phyloP scores from a whole-genome alignment of 2,113 vertebrate genomes.

The Macquaria australasica region DNA sequence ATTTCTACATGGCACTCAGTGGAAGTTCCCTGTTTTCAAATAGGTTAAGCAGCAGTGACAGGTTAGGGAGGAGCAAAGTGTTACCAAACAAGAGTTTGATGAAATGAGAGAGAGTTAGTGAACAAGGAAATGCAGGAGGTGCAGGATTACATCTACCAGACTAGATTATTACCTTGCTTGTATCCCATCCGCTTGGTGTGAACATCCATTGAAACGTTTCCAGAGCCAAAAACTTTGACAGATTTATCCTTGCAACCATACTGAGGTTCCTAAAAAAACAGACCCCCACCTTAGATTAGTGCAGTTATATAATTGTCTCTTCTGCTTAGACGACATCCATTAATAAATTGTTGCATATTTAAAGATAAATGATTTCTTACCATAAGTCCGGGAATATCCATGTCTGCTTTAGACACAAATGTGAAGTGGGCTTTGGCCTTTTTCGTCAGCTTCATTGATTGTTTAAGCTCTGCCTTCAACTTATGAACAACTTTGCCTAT shows the following conservation, averaged over 20 bases:
- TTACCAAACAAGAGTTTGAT: neutral
- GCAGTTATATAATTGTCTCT: fast-evolving
- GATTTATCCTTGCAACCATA: slow-evolving; percentile 69
- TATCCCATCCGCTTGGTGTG: slow-evolving; percentile 70
- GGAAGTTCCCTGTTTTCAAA: neutral
- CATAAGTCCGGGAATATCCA: slow-evolving; percentile 64
- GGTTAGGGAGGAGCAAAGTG: neutral
- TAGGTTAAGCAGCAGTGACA: neutral
- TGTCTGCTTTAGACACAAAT: slow-evolving; percentile 73
- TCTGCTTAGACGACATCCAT: neutral
- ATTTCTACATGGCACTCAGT: neutral
- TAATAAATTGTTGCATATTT: neutral
- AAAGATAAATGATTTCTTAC: slow-evolving; percentile 48
- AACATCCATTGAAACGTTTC: slow-evolving; percentile 73
- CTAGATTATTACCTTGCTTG: slow-evolving; percentile 71
- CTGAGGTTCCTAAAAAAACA: slow-evolving; percentile 73
- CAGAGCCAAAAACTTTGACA: slow-evolving; percentile 72
- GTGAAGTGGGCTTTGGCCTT: slow-evolving; percentile 64
- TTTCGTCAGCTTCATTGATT: slow-evolving; percentile 62
- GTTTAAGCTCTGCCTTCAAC: slow-evolving; percentile 73
- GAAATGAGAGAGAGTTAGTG: neutral
- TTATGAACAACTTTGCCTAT: slow-evolving; percentile 71
- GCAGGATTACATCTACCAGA: neutral
- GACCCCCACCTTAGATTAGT: fast-evolving
- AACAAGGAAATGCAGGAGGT: neutral